A percentile compares a stretch with the other conserved stretches of the same genome.
phyloP scores from a whole-genome alignment of 2,797 vertebrate species.

The Propithecus deckenii region DNA sequence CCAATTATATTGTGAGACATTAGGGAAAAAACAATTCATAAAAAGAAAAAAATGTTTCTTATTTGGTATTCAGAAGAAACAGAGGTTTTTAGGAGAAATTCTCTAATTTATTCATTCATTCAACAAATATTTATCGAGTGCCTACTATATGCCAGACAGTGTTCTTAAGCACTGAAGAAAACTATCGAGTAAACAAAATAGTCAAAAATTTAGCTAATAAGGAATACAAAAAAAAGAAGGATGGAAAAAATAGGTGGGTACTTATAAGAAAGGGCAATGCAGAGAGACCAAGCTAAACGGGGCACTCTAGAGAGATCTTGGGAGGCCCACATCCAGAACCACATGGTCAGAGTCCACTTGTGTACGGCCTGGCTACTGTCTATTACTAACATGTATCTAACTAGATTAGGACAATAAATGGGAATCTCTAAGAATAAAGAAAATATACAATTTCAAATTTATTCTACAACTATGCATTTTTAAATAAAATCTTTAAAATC shows the following conservation, averaged over 20 bases:
- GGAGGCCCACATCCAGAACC: background rate
- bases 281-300: background rate
- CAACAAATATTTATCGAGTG: background rate
- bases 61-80: slow-evolving; percentile 25
- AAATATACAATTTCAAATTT: background rate
- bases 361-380: background rate
- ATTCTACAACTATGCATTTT: background rate
- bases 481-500: slow-evolving; percentile 50
- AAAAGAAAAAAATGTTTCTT: slow-evolving; percentile 4
- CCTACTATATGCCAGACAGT: background rate
- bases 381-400: background rate
- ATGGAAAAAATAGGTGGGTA: background rate
- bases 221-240: background rate
- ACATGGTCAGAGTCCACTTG: background rate
- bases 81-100: slow-evolving; percentile 29
- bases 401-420: background rate
- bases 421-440: background rate
- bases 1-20: background rate
- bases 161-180: background rate
- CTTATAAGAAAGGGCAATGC: background rate
- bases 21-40: background rate
- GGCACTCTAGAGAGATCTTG: background rate
- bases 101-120: background rate
- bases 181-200: background rate
- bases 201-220: background rate